Percentiles rank a stretch among this genome's conserved stretches.
Conservation (phyloP, 2,888 invertebrate genomes). For the Furcula furcula region DNA sequence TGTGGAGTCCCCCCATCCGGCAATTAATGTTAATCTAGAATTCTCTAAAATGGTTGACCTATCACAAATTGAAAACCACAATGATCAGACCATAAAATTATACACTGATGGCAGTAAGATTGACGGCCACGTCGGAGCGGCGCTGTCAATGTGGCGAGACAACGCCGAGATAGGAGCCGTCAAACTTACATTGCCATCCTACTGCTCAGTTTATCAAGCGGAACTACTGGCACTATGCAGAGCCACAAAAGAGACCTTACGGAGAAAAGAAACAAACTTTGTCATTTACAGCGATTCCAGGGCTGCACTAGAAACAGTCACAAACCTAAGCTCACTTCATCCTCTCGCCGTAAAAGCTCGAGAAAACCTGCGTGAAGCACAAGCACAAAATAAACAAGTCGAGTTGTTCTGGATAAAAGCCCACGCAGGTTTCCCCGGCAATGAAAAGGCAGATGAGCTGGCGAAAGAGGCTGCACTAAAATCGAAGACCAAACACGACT, state of each 20-base stretch:
- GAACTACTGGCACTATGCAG: neutral
- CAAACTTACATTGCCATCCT: neutral
- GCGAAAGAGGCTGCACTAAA: neutral
- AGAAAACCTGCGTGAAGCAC: neutral
- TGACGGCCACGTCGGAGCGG: neutral
- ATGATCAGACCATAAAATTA: neutral
- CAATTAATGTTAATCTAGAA: neutral
- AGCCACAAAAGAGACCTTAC: neutral
- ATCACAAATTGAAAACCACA: neutral
- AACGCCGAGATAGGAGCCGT: neutral
- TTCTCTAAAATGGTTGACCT: neutral
- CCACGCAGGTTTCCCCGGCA: neutral
- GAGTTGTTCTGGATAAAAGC: neutral
- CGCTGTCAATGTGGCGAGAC: neutral
- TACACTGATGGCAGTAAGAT: slow-evolving; percentile 3
- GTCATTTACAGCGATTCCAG: neutral
- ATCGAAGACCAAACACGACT: neutral
- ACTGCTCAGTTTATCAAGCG: neutral
- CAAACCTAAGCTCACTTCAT: neutral
- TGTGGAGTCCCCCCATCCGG: neutral
- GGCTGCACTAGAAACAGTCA: neutral
- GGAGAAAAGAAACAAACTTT: neutral
- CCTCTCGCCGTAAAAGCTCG: neutral
- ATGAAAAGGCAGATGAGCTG: neutral
- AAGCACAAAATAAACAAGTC: neutral